Base-by-base conservation (phyloP, 2,888 invertebrate species). In the Torymus aiolomorphi region DNA sequence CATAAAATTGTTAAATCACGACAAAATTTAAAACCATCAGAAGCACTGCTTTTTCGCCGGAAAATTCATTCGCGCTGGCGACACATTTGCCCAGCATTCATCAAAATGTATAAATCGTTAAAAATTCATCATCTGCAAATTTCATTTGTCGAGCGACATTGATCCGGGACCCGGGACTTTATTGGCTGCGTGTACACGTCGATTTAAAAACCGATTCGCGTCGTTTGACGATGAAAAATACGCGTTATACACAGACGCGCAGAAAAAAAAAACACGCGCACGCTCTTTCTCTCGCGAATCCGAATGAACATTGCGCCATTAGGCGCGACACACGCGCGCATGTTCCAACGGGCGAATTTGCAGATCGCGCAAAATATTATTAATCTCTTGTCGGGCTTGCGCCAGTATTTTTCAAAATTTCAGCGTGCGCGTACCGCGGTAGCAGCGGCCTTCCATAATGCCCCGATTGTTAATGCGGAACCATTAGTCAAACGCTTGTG, bases 401-500 rank as follows among this genome's bases (percentile, higher is more conserved):
- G 83, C 87, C 88, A 88, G 87, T 89, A 88, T 89, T 89, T 89
- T 88, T 88, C 86, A 88, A 88, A 89, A 87, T 87, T 85, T 88
- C 87, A 87, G 86, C 87, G 86, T 86, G 4, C 5, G 5, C 5
- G 5, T 4, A 31, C 4, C 31, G 31, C 31, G 31, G 31, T 31
- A 31, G n/a, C 5, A 31, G 86, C 85, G 86, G 86, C 82, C 83
- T 88, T 87, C 87, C 87, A 89, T 89, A 89, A 89, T 89, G 88
- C 89, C 87, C 87, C 87, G 88, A 89, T 89, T 89, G 89, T 89
- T 90, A 89, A 90, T 90, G 88, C 88, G 87, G 84, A 84, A 89
- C 90, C 90, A 90, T 90, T 90, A 90, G 89, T 90, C 89, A 90
- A 89, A 89, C 89, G 88, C 86, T 84, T 84, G 86, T 84, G 86